These are phyloP conservation scores for Astyanax mexicanus DNA, from an alignment of 2,797 vertebrate genomes.

Conservation along the genomic window DNA sequence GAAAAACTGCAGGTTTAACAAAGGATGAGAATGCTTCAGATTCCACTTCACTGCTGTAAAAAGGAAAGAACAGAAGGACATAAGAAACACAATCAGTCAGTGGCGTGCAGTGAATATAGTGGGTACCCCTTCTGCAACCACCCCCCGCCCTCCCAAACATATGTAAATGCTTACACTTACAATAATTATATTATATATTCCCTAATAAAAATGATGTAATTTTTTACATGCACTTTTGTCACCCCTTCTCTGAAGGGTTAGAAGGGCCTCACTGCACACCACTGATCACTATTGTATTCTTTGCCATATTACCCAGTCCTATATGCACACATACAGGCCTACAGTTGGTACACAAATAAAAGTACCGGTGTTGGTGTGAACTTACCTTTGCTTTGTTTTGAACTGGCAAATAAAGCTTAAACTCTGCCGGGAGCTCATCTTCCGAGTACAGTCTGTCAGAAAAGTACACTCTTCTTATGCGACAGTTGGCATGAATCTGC, in stretches of 20 bases:
- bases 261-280: no score
- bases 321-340: neutral
- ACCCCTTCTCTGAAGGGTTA: no score
- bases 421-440: conserved; percentile 96
- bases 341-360: neutral
- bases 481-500: conserved; percentile 97
- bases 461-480: conserved; percentile 96
- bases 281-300: neutral
- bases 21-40: neutral
- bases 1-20: conserved; percentile 45
- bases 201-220: no score
- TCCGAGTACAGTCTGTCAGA: conserved; percentile 96
- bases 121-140: no score
- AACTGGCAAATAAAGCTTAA: conserved; percentile 95
- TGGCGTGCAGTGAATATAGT: no score
- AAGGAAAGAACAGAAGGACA: conserved; percentile 43
- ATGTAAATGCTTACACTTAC: no score
- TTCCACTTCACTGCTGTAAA: conserved; percentile 64
- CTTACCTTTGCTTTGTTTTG: conserved; percentile 96
- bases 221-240: no score
- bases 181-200: no score
- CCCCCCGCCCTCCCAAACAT: no score
- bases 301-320: neutral
- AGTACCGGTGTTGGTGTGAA: neutral
- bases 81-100: no score